Evolutionary conservation across 2,797 vertebrate genomes (phyloP).

Genomic region (Lacerta bilineata): DNA sequence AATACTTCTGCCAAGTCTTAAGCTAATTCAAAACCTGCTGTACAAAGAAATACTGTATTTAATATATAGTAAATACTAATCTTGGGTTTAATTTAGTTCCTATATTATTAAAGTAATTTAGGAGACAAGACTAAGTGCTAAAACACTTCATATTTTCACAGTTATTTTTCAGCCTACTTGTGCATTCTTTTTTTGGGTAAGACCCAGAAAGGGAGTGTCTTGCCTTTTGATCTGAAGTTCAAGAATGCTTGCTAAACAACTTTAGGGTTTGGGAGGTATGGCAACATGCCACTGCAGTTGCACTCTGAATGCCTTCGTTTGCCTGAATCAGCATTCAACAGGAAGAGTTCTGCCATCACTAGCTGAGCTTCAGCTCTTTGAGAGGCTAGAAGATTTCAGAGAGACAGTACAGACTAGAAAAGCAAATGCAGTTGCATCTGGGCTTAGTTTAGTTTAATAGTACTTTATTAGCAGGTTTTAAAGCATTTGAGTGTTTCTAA

Average conservation of each 20-base stretch:
- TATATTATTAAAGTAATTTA: neutral
- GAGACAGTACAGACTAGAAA: neutral
- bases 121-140: neutral
- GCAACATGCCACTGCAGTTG: neutral
- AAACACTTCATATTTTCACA: neutral
- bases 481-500: neutral
- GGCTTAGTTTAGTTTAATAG: neutral
- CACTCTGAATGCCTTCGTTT: neutral
- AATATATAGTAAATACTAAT: neutral
- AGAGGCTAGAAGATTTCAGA: neutral
- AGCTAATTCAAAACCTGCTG: slow-evolving; percentile 16
- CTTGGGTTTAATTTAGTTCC: neutral
- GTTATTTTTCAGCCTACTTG: neutral
- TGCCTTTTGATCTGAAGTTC: neutral
- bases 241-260: neutral
- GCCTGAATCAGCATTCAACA: neutral
- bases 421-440: neutral
- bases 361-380: neutral
- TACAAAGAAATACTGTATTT: neutral
- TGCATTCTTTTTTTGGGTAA: neutral
- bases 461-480: neutral
- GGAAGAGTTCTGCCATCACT: neutral
- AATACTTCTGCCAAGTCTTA: neutral
- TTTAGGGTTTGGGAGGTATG: neutral
- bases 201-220: neutral